Percentiles rank a stretch among this genome's conserved stretches.
Evolutionary conservation across 2,797 vertebrate genomes (phyloP).

Genomic region (Rhadinocentrus ornatus): DNA sequence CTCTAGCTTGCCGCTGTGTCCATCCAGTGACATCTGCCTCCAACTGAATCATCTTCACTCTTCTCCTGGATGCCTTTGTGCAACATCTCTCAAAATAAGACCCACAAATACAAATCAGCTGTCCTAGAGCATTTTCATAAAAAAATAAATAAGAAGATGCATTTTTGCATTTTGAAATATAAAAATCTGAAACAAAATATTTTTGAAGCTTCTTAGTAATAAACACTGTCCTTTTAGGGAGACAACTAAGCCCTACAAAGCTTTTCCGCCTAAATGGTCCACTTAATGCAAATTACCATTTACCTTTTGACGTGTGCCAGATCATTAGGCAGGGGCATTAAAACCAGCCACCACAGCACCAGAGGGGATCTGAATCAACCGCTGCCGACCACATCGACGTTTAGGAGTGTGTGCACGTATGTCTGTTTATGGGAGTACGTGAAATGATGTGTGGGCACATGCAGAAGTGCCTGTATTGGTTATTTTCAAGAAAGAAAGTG

Average conservation of each 20-base stretch:
- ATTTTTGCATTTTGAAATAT: too few relatives aligned
- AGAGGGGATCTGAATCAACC: conserved; percentile 82
- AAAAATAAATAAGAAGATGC: conserved; percentile 46
- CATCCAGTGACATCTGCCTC: conserved; percentile 46
- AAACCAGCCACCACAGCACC: conserved; percentile 84
- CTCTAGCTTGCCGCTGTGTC: conserved; percentile 60
- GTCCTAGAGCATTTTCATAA: conserved; percentile 60
- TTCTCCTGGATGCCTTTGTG: conserved; percentile 55
- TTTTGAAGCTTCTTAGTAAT: conserved; percentile 65
- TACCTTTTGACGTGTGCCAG: conserved; percentile 86
- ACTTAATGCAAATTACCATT: conserved; percentile 89
- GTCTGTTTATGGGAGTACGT: conserved; percentile 32
- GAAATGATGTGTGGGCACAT: conserved; percentile 18
- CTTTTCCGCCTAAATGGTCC: conserved; percentile 85
- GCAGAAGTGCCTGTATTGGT: conserved; percentile 53
- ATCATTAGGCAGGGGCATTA: conserved; percentile 89
- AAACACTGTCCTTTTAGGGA: conserved; percentile 72
- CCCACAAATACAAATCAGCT: conserved; percentile 51
- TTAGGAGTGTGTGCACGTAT: conserved; percentile 43
- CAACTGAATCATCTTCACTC: conserved; percentile 76
- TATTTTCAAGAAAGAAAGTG: conserved; percentile 58
- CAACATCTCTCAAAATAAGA: conserved; percentile 65
- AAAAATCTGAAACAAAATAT: conserved; percentile 74
- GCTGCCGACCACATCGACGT: conserved; percentile 76
- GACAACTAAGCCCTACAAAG: conserved; percentile 77